Evolutionary conservation across 2,113 vertebrate genomes (phyloP), one percentile per base, ranked within the genome.

Genomic region (Antechinus stuartii): DNA sequence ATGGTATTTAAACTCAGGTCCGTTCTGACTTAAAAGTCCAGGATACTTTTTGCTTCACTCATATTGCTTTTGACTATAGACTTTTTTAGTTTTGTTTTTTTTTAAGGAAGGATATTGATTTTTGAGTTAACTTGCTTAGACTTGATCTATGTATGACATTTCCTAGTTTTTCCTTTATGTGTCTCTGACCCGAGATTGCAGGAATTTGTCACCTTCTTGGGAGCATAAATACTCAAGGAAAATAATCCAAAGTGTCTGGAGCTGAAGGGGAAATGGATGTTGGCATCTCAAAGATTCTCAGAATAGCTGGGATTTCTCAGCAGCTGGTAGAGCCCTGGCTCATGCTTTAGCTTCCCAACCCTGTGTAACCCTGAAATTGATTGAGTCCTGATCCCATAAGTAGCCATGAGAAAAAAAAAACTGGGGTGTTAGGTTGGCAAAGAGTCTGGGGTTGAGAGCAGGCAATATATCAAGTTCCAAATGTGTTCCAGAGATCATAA

Each of bases 191-290:
- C 25, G 91, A 0, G 55, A 30, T 90, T 91, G 90, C 89, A 3
- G 93, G 97, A 96, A 97, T 98, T 92, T 98, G 96, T 97, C 97
- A 94, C 97, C 96, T 97, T 93, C 56, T 54, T 55, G 68, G 95
- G 47, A 96, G 91, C 97, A 97, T 57, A 91, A 16, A 93, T n/a
- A 47, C 95, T 91, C 84, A 55, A 84, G 93, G 94, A 93, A 91
- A 95, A 56, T 97, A 96, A 97, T 97, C 97, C 94, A 0, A n/a
- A 93, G 89, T 90, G 94, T 95, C 91, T 93, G 92, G 53, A 95
- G 95, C 96, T 91, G 96, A 52, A 96, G 94, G 97, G 97, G 96
- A 97, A 97, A 93, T 55, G 90, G 93, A 94, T 95, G 95, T 93
- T 94, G 90, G 25, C 92, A 0, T 61, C 91, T 95, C 53, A 0